phyloP scores from a whole-genome alignment of 2,113 vertebrate genomes.

The Sapayoa aenigma region DNA sequence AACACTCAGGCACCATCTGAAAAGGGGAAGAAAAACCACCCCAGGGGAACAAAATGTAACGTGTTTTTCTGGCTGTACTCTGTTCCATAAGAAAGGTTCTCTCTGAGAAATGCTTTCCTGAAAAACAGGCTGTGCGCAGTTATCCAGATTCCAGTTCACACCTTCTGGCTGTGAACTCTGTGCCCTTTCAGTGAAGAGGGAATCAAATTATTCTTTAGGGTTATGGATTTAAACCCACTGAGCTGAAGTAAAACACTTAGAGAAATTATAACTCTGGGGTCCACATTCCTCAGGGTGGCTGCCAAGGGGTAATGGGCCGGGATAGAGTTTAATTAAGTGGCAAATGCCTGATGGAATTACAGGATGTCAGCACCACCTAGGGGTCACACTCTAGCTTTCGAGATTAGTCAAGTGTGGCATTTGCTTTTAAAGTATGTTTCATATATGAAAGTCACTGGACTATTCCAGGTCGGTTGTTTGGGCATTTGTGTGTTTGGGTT shows the following conservation, averaged over 20 bases:
- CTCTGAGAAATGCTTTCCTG: not conserved
- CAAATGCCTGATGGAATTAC: not conserved
- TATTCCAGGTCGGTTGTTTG: not conserved
- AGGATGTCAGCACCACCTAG: slow-evolving; percentile 44
- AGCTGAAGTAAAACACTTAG: not conserved
- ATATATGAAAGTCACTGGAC: not conserved
- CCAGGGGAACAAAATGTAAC: not conserved
- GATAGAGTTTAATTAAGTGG: not conserved
- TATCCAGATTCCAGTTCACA: not conserved
- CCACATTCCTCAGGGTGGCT: not conserved
- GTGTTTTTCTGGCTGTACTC: not conserved
- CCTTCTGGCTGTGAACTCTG: not conserved
- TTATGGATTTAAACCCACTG: not conserved
- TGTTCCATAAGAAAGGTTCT: not conserved
- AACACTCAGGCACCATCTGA: not conserved
- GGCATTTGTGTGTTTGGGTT: not conserved
- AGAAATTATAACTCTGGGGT: not conserved
- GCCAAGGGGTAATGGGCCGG: not conserved
- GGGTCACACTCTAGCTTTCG: not conserved
- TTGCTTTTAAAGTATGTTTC: not conserved
- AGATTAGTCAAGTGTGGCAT: rapidly evolving
- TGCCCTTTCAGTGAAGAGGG: not conserved
- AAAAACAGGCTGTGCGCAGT: not conserved
- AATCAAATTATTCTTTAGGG: not conserved
- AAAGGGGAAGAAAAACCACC: not conserved